phyloP scores from a whole-genome alignment of 2,888 invertebrate species.

The Campopleginae sp. region DNA sequence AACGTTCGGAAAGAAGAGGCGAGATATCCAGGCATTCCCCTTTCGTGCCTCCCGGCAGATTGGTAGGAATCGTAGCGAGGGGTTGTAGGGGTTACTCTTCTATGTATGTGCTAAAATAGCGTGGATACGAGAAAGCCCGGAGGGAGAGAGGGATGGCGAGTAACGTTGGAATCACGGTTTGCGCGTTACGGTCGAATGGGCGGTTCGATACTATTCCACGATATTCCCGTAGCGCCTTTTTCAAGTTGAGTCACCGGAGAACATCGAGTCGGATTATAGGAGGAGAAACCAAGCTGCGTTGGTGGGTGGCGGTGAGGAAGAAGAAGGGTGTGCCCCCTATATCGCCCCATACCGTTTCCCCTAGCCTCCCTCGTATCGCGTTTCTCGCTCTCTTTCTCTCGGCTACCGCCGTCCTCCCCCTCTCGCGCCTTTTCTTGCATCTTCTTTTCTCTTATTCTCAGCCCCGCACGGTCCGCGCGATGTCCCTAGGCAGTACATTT shows the following conservation, averaged over 20 bases:
- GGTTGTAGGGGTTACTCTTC: constrained; percentile 51
- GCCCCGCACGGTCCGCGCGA: constrained; percentile 37
- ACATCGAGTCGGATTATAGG: constrained; percentile 8
- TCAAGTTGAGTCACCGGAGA: constrained; percentile 10
- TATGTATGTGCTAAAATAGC: neutral
- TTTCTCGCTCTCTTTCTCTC: constrained; percentile 24
- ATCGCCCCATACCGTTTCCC: constrained; percentile 78
- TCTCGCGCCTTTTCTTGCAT: constrained; percentile 21
- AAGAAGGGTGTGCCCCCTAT: constrained; percentile 83
- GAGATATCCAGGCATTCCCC: constrained; percentile 24
- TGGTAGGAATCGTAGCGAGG: constrained; percentile 47
- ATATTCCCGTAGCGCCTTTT: neutral
- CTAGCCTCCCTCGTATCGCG: constrained; percentile 62
- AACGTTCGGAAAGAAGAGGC: constrained; percentile 38
- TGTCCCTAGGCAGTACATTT: constrained; percentile 45
- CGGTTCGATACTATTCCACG: neutral
- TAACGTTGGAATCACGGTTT: constrained; percentile 75
- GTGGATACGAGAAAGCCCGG: constrained; percentile 35
- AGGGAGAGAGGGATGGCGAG: constrained; percentile 65
- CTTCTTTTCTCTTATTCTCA: constrained; percentile 15
- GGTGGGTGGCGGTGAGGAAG: constrained; percentile 64
- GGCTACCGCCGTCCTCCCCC: constrained; percentile 16
- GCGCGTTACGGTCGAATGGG: constrained; percentile 12
- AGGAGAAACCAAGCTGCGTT: constrained; percentile 49
- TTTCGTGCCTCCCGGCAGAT: constrained; percentile 14